phyloP scores from a whole-genome alignment of 2,888 invertebrate species.

The Auanema freiburgensis region DNA sequence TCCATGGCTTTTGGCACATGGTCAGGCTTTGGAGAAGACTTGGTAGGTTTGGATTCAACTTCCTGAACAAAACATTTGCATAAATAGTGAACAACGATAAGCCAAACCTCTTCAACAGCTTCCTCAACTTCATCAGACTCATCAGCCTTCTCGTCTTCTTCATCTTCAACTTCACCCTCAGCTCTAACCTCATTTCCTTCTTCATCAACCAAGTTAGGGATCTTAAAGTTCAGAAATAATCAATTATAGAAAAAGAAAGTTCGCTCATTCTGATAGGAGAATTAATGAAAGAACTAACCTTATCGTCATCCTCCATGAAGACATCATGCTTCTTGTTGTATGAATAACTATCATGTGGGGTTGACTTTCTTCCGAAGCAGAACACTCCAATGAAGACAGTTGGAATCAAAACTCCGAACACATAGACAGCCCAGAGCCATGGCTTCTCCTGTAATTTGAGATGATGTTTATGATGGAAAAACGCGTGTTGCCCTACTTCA shows the following conservation, averaged over 20 bases:
- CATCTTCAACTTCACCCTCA: constrained; percentile 20
- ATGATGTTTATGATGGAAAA: background rate
- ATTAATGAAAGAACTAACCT: too few species aligned
- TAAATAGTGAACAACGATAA: background rate
- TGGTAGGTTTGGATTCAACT: constrained; percentile 8
- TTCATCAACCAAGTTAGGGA: constrained; percentile 45
- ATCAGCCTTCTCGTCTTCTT: constrained; percentile 1
- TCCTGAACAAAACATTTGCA: background rate
- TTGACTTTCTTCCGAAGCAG: constrained; percentile 72
- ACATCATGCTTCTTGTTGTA: constrained; percentile 77
- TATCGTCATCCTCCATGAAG: constrained; percentile 71
- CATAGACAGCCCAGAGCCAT: constrained; percentile 85
- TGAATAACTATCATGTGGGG: constrained; percentile 18
- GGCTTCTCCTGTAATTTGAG: constrained; percentile 74
- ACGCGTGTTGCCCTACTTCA: constrained; percentile 19
- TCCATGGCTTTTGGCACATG: too few species aligned
- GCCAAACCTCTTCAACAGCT: constrained; percentile 6
- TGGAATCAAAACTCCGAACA: constrained; percentile 78
- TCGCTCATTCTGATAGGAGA: too few species aligned
- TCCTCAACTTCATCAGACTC: constrained; percentile 19
- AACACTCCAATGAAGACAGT: constrained; percentile 80
- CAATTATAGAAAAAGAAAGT: too few species aligned
- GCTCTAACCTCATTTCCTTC: constrained; percentile 54
- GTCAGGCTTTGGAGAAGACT: background rate
- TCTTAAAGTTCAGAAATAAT: constrained; percentile 7